Conservation (phyloP, 1,140 invertebrate species). For the Stratiolaelaps scimitus region DNA sequence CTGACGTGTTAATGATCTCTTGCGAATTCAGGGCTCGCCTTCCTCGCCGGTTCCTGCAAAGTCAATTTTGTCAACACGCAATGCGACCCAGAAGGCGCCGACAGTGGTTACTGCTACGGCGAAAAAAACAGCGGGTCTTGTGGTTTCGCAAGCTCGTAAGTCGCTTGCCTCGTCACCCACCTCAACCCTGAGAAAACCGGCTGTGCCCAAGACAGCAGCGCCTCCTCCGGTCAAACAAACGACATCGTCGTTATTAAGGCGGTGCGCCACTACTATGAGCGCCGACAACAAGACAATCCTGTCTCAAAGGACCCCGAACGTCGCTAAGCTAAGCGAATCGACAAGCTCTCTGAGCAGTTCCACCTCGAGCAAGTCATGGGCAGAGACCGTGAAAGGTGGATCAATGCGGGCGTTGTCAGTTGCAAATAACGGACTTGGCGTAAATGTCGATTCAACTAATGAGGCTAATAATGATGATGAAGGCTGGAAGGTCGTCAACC, state of each 20-base stretch:
- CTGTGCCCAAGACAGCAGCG: no score
- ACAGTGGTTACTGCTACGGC: background rate
- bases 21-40: no score
- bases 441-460: conserved; percentile 21
- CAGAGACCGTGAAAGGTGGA: conserved; percentile 8
- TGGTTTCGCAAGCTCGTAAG: conserved; percentile 4
- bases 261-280: conserved; percentile 14
- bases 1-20: no score
- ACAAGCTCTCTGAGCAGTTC: conserved; percentile 20
- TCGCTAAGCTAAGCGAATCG: conserved; percentile 10
- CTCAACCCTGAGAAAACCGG: background rate
- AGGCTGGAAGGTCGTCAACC: conserved; percentile 6
- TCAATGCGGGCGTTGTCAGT: conserved; percentile 2
- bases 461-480: conserved; percentile 17
- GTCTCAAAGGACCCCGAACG: background rate
- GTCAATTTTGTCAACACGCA: background rate
- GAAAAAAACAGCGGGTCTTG: background rate
- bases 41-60: no score
- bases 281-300: background rate
- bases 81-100: background rate
- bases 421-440: conserved; percentile 19
- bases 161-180: background rate
- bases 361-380: conserved; percentile 24
- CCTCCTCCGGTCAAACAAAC: conserved; percentile 23
- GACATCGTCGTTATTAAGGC: conserved; percentile 6